Percentiles rank a stretch among this genome's conserved stretches.
Conservation (phyloP, 2,797 vertebrate species). For the Clarias fuscus region DNA sequence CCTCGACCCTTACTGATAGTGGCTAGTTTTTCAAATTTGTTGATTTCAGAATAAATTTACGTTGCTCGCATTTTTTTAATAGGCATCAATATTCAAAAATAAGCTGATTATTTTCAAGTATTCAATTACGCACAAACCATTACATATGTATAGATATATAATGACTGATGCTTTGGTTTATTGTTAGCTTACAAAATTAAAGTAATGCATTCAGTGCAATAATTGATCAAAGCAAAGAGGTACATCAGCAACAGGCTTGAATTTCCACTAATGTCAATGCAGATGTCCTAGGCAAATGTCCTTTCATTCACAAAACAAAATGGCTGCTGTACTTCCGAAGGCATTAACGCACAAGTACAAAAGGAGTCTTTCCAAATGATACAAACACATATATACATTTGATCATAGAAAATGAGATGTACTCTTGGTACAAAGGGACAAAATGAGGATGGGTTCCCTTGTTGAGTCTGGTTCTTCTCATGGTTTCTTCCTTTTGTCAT, state of each 20-base stretch:
- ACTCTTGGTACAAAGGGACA: background rate
- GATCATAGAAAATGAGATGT: background rate
- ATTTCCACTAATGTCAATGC: background rate
- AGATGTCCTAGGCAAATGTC: constrained; percentile 28
- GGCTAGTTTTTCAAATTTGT: background rate
- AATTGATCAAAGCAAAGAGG: background rate
- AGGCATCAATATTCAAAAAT: background rate
- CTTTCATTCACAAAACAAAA: constrained; percentile 47
- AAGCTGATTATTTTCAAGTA: background rate
- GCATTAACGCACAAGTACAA: background rate
- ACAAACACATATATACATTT: background rate
- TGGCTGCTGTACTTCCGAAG: constrained; percentile 14
- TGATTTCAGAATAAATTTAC: constrained; percentile 4
- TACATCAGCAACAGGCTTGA: background rate
- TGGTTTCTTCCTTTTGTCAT: no score
- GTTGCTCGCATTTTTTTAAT: no score
- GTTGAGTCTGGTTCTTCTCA: no score
- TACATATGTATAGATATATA: background rate
- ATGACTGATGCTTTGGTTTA: background rate
- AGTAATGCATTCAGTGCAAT: background rate
- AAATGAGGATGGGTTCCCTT: no score
- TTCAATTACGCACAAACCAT: background rate
- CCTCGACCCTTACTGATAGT: constrained; percentile 2
- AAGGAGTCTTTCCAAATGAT: background rate
- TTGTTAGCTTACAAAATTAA: background rate